Base-by-base conservation (phyloP, 2,888 invertebrate genomes). In the Rhopalosiphum nymphaeae region DNA sequence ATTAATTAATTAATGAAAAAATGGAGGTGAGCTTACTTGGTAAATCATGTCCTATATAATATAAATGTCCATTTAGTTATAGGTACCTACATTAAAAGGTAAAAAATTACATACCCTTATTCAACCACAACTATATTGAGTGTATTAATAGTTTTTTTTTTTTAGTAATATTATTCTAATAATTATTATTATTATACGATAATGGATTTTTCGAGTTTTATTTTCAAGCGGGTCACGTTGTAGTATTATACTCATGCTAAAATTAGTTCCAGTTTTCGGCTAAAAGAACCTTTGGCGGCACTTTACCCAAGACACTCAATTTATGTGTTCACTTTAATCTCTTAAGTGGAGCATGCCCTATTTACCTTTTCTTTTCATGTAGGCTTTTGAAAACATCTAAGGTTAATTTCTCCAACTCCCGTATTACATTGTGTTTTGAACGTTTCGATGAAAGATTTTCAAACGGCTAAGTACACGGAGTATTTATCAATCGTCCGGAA, bases 281-380 rank as follows among this genome's bases (percentile, higher is more conserved):
- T 89, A 61, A 61, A 61, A 90, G 56, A 46, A 90, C 61, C 29
- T 90, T 44, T 46, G 46, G 46, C 10, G 46, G 44, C 44, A 90
- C 89, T 90, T n/a, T 90, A 90, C 44, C 13, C 61, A n/a, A 46
- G 61, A 46, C 89, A 26, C 61, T 57, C 89, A 67, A 90, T 90
- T 46, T 90, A 67, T 90, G 67, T 46, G 46, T 67, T 67, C 89
- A 90, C 61, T 90, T 90, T 90, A 90, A 46, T 90, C n/a, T 67
- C 44, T 67, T 90, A 90, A 90, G 89, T 61, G 89, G 61, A 46
- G 44, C 61, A n/a, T 61, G n/a, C 46, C 57, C 89, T 57, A 89
- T 61, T 89, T 57, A 89, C 57, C 57, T 89, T 88, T 89, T 67
- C n/a, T 61, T 90, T 89, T 61, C 25, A 9, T 46, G 21, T n/a